Evolutionary conservation across 2,797 vertebrate genomes (phyloP).

Genomic region (Muscicapa comitata): DNA sequence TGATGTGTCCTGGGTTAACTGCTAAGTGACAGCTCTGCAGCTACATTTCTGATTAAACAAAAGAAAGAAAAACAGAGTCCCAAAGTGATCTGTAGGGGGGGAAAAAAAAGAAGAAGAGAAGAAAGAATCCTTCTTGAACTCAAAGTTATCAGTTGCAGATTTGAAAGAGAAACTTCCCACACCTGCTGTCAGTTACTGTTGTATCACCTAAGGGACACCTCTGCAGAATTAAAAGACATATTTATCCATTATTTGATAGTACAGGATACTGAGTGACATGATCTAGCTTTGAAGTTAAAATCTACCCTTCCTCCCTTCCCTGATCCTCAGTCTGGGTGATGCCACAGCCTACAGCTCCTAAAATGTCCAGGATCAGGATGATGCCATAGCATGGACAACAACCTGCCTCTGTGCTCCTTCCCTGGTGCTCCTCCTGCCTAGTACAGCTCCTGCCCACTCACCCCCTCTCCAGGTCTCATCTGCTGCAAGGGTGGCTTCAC

Average conservation of each 20-base stretch:
- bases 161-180: neutral
- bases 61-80: neutral
- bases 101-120: too few species aligned
- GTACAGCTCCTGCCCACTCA: neutral
- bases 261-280: neutral
- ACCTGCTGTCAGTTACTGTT: neutral
- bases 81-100: fast-evolving
- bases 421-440: fast-evolving
- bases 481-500: neutral
- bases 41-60: neutral
- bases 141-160: fast-evolving
- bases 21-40: neutral
- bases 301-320: neutral
- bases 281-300: neutral
- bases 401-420: neutral
- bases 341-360: neutral
- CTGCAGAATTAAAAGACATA: neutral
- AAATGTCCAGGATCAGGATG: neutral
- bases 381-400: neutral
- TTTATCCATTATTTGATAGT: neutral
- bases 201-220: neutral
- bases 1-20: neutral
- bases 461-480: neutral
- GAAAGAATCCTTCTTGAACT: neutral
- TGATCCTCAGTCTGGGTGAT: fast-evolving